Percentiles rank a stretch among this genome's conserved stretches.
These are phyloP conservation scores for Halesus radiatus DNA, from an alignment of 1,140 invertebrate species.

Conservation along the genomic window DNA sequence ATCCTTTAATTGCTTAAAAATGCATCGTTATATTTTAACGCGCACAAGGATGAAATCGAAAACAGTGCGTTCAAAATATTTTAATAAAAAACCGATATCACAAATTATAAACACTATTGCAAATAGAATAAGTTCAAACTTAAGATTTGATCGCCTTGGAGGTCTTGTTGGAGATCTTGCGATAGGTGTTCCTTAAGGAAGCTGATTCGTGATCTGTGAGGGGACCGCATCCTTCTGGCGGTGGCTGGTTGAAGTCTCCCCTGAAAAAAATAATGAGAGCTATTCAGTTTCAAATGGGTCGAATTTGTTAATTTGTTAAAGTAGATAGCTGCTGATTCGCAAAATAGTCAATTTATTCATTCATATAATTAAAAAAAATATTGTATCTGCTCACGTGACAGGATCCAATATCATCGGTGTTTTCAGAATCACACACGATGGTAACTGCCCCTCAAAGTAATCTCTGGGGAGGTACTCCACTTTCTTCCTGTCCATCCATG, in stretches of 20 bases:
- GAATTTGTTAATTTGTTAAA: too few relatives aligned
- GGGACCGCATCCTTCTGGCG: not conserved
- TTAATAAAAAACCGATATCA: too few relatives aligned
- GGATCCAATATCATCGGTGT: constrained; percentile 1
- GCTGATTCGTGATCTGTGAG: constrained; percentile 3
- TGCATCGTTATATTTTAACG: too few relatives aligned
- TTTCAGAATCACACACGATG: constrained; percentile 26
- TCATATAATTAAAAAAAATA: too few relatives aligned
- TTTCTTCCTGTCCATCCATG: not conserved
- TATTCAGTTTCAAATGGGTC: not conserved
- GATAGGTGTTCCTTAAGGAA: not conserved
- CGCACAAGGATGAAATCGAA: too few relatives aligned
- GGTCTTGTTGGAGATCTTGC: not conserved
- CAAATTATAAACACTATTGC: too few relatives aligned
- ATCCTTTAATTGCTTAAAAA: too few relatives aligned
- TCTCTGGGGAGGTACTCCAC: constrained; percentile 11
- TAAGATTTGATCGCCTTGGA: not conserved
- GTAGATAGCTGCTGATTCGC: too few relatives aligned
- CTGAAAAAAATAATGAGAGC: not conserved
- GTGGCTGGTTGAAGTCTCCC: not conserved
- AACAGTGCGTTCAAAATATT: too few relatives aligned
- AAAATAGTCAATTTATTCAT: too few relatives aligned
- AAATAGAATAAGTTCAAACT: too few relatives aligned
- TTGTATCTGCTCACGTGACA: not conserved
- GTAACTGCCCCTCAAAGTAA: constrained; percentile 37